Conservation (phyloP, 1,140 invertebrate species). For the Agraylea sexmaculata region DNA sequence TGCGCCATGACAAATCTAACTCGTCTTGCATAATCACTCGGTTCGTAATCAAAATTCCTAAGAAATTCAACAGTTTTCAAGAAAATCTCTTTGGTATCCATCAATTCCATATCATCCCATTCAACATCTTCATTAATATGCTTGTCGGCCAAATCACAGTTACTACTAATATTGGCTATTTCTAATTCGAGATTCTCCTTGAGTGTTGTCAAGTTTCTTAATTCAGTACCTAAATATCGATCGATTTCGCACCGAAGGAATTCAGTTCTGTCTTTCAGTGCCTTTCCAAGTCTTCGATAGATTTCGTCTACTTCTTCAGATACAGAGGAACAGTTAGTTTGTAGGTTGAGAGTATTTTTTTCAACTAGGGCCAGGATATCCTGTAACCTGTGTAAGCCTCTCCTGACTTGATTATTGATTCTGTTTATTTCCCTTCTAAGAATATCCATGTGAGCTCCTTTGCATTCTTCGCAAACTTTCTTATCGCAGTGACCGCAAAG, state of each 20-base stretch:
- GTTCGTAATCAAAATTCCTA: constrained; percentile 86
- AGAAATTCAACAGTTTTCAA: constrained; percentile 88
- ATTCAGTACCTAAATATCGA: constrained; percentile 71
- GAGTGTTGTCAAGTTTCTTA: constrained; percentile 69
- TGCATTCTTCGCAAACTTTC: constrained; percentile 82
- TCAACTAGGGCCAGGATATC: constrained; percentile 73
- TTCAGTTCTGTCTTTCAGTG: constrained; percentile 83
- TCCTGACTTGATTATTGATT: constrained; percentile 84
- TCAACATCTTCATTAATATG: constrained; percentile 77
- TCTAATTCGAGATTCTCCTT: constrained; percentile 89
- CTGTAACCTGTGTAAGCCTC: constrained; percentile 74
- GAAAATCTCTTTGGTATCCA: constrained; percentile 91
- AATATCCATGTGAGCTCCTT: constrained; percentile 92
- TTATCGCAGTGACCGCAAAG: constrained; percentile 90
- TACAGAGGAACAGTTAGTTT: constrained; percentile 74
- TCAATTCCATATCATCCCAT: constrained; percentile 80
- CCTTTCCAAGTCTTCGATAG: constrained; percentile 77
- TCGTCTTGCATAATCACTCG: constrained; percentile 73
- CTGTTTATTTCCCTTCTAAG: constrained; percentile 84
- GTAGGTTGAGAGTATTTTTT: constrained; percentile 71
- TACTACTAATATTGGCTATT: constrained; percentile 84
- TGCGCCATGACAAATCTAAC: constrained; percentile 77
- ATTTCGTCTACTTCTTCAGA: constrained; percentile 89
- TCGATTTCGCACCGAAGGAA: constrained; percentile 81
- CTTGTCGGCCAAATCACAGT: constrained; percentile 93